Conservation (phyloP, 2,113 vertebrate genomes). For the Coptodon rendalli region DNA sequence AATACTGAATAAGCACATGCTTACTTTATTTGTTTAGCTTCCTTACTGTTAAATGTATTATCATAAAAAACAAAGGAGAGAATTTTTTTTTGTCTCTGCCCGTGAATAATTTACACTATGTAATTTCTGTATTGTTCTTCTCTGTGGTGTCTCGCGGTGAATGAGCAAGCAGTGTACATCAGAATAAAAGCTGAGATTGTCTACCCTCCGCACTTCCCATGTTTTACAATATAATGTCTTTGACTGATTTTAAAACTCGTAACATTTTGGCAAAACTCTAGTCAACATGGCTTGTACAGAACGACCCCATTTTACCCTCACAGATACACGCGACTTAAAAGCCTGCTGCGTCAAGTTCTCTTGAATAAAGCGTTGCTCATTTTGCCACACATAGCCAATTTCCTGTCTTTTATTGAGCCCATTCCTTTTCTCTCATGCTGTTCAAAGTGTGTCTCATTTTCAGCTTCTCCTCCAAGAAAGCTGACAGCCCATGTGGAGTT, state of each 20-base stretch:
- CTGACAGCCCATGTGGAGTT: not conserved
- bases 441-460: constrained; percentile 8
- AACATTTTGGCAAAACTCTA: not conserved
- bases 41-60: constrained; percentile 2
- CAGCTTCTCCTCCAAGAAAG: not conserved
- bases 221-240: not conserved
- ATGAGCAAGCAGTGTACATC: constrained; percentile 1
- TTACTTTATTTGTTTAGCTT: constrained; percentile 7
- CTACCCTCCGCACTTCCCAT: not conserved
- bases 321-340: not conserved
- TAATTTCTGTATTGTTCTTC: not conserved
- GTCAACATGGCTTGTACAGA: not conserved
- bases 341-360: not conserved
- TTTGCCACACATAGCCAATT: not conserved
- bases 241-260: not conserved
- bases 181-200: not conserved
- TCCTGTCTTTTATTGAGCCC: not conserved
- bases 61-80: not conserved
- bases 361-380: constrained; percentile 16
- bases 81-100: not conserved
- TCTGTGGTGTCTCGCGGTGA: not conserved
- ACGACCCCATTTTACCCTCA: not conserved
- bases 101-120: constrained; percentile 1
- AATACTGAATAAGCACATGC: constrained; percentile 46
- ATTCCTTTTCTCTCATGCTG: not conserved